Percentiles rank a stretch among this genome's conserved stretches.
These are phyloP conservation scores for Microdon myrmicae DNA, from an alignment of 2,888 invertebrate genomes.

Conservation along the genomic window DNA sequence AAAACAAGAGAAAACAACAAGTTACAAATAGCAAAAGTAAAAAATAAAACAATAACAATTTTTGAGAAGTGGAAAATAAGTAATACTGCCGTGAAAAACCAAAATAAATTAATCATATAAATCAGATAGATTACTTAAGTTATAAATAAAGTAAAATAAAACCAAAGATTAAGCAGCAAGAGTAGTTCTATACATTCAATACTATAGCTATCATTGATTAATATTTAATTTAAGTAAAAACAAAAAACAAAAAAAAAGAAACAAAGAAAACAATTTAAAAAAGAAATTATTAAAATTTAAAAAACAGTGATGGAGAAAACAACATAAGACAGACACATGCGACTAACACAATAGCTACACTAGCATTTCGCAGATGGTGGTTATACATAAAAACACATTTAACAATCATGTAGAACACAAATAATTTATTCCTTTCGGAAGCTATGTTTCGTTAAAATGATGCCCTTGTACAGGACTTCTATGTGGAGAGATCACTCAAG, in stretches of 20 bases:
- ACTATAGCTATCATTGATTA: slow-evolving; percentile 49
- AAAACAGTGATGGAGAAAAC: no score
- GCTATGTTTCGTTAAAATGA: no score
- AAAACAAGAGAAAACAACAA: slow-evolving; percentile 8
- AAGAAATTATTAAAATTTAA: slow-evolving; percentile 16
- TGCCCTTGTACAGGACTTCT: no score
- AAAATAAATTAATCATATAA: slow-evolving; percentile 32
- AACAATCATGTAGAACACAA: no score
- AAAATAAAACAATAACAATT: slow-evolving; percentile 37
- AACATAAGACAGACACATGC: slow-evolving; percentile 14
- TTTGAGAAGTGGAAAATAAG: slow-evolving; percentile 50
- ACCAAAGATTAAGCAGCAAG: slow-evolving; percentile 35
- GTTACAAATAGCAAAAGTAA: slow-evolving; percentile 20
- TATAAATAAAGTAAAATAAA: slow-evolving; percentile 21
- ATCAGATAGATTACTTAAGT: slow-evolving; percentile 30
- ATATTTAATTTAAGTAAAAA: slow-evolving; percentile 42
- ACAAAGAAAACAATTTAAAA: slow-evolving; percentile 10
- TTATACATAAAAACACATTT: no score
- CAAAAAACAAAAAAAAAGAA: neutral
- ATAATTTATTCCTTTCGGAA: no score
- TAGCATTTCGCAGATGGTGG: no score
- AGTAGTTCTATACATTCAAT: slow-evolving; percentile 46
- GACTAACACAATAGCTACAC: slow-evolving; percentile 29
- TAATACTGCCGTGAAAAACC: slow-evolving; percentile 51
- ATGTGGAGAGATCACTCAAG: no score